phyloP scores from a whole-genome alignment of 1,140 invertebrate species.

The Drosophila pruinosa region DNA sequence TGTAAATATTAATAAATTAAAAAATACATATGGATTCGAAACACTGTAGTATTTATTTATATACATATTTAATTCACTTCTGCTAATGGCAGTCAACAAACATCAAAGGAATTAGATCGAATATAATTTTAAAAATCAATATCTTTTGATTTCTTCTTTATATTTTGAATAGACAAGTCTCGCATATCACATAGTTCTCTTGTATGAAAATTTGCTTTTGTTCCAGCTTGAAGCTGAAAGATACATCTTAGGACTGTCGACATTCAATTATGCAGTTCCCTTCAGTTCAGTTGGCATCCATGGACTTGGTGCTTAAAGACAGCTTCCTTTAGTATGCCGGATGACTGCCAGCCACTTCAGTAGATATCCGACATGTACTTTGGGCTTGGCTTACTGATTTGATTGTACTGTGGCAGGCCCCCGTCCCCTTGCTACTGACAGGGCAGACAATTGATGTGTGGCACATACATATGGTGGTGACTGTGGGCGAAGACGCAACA shows the following conservation, averaged over 20 bases:
- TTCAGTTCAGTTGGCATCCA: slow-evolving; percentile 3
- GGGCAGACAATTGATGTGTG: neutral
- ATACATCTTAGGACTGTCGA: neutral
- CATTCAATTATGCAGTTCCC: slow-evolving; percentile 13
- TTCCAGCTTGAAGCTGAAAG: no score
- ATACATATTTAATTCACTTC: no score
- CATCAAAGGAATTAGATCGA: no score
- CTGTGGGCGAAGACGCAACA: slow-evolving; percentile 11
- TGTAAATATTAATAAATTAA: no score
- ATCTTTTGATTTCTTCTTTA: no score
- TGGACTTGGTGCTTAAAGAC: slow-evolving; percentile 3
- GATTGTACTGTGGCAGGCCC: neutral
- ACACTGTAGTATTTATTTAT: no score
- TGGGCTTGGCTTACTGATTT: slow-evolving; percentile 5
- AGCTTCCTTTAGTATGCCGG: neutral
- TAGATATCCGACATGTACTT: slow-evolving; percentile 7
- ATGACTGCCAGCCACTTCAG: slow-evolving; percentile 3
- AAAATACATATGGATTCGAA: no score
- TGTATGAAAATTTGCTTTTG: neutral
- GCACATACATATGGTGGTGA: neutral
- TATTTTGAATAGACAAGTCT: no score
- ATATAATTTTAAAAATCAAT: no score
- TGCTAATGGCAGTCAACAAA: no score
- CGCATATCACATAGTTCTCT: no score
- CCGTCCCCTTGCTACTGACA: neutral